Conservation (phyloP, 2,113 vertebrate genomes). For the mouse (Mus musculus) region DNA sequence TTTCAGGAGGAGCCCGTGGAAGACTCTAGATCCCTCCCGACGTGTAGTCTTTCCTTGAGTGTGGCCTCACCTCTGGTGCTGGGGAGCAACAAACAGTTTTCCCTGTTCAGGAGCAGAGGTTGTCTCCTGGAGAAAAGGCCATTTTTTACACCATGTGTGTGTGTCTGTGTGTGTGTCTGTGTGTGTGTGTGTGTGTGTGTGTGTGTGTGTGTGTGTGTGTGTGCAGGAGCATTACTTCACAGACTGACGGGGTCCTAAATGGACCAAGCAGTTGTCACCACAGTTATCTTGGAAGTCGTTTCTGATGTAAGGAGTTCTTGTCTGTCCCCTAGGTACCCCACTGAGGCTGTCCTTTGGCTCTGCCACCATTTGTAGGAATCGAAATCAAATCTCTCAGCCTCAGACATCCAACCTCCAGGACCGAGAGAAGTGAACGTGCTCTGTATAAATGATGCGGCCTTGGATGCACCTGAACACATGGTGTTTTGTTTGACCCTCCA, state of each 20-base stretch:
- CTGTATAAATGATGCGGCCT: background rate
- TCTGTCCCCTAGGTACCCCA: background rate
- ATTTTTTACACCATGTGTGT: background rate
- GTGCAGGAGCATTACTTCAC: too few species aligned
- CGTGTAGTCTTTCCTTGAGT: accelerated
- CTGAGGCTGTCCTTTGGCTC: background rate
- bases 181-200: too few species aligned
- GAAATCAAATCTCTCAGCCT: background rate
- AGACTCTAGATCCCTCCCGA: background rate
- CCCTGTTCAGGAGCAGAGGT: background rate
- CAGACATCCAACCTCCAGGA: background rate
- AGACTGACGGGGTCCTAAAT: background rate
- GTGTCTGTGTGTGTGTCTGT: background rate
- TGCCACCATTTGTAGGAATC: background rate
- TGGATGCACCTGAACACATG: accelerated
- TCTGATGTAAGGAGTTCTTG: background rate
- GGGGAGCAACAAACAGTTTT: too few species aligned
- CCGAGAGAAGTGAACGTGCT: background rate
- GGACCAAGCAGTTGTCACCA: background rate
- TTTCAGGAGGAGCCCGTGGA: too few species aligned
- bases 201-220: too few species aligned
- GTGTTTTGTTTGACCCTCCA: background rate
- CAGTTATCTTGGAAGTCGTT: background rate
- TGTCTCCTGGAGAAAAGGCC: background rate
- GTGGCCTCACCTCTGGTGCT: background rate